These are phyloP conservation scores for Parotia lawesii DNA, from an alignment of 2,113 vertebrate genomes.

Conservation along the genomic window DNA sequence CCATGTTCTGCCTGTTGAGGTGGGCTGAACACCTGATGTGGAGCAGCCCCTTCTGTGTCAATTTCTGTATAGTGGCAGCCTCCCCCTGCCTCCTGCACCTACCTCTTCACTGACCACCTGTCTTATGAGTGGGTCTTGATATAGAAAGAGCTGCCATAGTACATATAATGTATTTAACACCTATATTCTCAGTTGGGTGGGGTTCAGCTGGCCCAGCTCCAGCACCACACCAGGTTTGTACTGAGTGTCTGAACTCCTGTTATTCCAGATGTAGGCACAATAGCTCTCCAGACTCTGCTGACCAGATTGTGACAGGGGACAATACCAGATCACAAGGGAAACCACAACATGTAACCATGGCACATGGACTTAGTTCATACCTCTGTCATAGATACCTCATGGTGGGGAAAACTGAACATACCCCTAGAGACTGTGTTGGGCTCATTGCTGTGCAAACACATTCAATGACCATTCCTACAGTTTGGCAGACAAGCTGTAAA, in stretches of 20 bases:
- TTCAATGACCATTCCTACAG: background rate
- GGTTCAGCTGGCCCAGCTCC: background rate
- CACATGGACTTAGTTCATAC: background rate
- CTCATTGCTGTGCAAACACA: background rate
- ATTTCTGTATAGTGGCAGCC: background rate
- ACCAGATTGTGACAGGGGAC: background rate
- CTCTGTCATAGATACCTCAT: background rate
- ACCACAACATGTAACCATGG: background rate
- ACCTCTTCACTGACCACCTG: background rate
- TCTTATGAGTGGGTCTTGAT: background rate
- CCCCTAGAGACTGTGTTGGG: background rate
- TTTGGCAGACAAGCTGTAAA: background rate
- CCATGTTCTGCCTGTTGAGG: accelerated
- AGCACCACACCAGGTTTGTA: background rate
- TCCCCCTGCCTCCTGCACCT: background rate
- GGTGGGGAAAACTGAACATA: background rate
- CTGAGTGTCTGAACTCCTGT: background rate
- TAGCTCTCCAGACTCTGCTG: background rate
- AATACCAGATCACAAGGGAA: background rate
- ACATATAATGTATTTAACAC: background rate
- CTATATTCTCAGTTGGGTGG: background rate
- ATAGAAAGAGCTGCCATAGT: background rate
- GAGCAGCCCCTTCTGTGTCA: background rate
- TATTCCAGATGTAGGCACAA: background rate
- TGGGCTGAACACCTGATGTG: background rate